Evolutionary conservation across 2,888 invertebrate species (phyloP), one percentile per base, ranked within the genome.

Genomic region (Petrolisthes cinctipes): DNA sequence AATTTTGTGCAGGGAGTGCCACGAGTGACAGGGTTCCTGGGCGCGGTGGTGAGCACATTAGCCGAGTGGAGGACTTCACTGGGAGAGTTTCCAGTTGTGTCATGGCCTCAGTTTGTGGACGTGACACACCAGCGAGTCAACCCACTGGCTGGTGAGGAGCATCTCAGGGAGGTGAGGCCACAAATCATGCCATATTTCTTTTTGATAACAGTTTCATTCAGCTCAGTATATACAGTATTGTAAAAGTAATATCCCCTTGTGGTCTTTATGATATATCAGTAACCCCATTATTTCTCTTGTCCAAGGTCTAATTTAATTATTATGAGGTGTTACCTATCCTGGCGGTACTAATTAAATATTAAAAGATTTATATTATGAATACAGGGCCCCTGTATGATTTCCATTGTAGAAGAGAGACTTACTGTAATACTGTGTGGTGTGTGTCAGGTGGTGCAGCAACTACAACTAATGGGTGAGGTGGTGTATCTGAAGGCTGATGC

Each of bases 391-490:
- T 37, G 37, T 37, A 37, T 37, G 37, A 37, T 37, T 37, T 37
- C 2, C 37, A 37, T 37, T 37, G 37, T 37, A 37, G 37, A 37
- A 37, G 37, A 37, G 37, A 37, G 37, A 37, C 37, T 37, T 37
- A 37, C 37, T 37, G 37, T 37, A 37, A 37, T 37, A 37, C 37
- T 37, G 37, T 37, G 37, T 37, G 37, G 37, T 37, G 37, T 37
- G 37, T 37, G 37, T 37, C n/a, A 94, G 91, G 92, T 94, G 73
- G 93, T 94, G 37, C 93, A 94, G 90, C 94, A 94, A 91, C 92
- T 94, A 81, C 94, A 94, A 91, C 91, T 94, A 61, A 93, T 94
- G 91, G 94, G 94, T 85, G 94, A 94, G 92, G 93, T 94, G 56
- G 92, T 94, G 37, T 94, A 94, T 91, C 91, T 94, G 82, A 93